Percentiles rank a stretch among this genome's conserved stretches.
These are phyloP conservation scores for Saguinus imperator DNA, from an alignment of 2,113 vertebrate genomes.

Conservation along the genomic window DNA sequence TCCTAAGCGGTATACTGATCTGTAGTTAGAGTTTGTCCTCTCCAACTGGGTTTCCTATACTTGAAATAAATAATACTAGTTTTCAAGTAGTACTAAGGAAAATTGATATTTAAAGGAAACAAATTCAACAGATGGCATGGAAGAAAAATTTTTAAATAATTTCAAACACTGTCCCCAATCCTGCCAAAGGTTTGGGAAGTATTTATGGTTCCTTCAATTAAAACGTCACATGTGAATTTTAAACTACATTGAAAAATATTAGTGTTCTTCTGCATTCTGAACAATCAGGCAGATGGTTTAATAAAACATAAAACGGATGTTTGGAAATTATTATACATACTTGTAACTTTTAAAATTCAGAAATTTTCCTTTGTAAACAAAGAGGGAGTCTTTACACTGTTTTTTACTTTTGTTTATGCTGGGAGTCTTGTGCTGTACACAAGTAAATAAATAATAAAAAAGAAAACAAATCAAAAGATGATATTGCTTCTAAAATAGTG, in stretches of 20 bases:
- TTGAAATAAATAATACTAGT: not conserved
- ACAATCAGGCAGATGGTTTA: conserved; percentile 17
- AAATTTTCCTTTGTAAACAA: not conserved
- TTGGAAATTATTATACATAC: not conserved
- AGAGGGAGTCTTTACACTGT: not conserved
- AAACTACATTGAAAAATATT: not conserved
- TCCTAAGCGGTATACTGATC: not conserved
- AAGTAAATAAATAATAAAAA: not conserved
- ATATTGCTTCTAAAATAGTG: not conserved
- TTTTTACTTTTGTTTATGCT: conserved; percentile 16
- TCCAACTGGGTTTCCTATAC: not conserved
- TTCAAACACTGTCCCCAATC: conserved; percentile 22
- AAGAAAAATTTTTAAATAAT: conserved; percentile 29
- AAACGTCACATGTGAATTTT: conserved; percentile 48
- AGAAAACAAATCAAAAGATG: not conserved
- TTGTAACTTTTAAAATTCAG: not conserved
- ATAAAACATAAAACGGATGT: not conserved
- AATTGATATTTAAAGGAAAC: not conserved
- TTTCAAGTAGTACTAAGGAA: not conserved
- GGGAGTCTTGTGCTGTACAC: not conserved
- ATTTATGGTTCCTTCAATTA: conserved; percentile 41
- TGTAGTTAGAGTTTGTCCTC: not conserved
- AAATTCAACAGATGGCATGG: conserved; percentile 24
- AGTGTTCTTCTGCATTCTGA: conserved; percentile 38
- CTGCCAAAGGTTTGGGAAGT: not conserved